phyloP scores from a whole-genome alignment of 2,888 invertebrate species.

The Sipha maydis region DNA sequence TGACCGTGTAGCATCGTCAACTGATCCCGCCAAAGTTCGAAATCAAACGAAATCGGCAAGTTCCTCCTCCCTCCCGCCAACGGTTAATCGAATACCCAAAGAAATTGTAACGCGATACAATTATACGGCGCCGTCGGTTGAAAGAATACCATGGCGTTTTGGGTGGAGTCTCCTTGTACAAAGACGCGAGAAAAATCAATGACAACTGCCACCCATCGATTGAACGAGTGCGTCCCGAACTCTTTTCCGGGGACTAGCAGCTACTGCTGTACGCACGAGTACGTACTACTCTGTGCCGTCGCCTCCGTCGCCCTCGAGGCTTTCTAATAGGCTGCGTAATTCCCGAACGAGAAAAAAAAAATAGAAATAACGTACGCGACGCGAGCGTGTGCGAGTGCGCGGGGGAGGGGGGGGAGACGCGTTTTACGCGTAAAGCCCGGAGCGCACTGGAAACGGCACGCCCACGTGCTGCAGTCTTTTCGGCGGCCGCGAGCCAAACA shows the following conservation, averaged over 20 bases:
- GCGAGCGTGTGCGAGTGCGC: neutral
- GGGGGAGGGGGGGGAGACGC: neutral
- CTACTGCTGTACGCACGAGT: neutral
- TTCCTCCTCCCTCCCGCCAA: too few relatives aligned
- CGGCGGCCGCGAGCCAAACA: slow-evolving; percentile 46
- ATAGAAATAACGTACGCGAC: neutral
- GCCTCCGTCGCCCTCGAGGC: neutral
- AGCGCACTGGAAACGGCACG: neutral
- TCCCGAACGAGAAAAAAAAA: neutral
- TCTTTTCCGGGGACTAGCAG: neutral
- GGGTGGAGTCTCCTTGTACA: neutral
- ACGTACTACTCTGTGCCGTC: too few relatives aligned
- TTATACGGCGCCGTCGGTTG: too few relatives aligned
- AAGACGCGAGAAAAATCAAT: neutral
- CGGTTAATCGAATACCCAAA: too few relatives aligned
- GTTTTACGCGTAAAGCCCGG: neutral
- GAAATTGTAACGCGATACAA: too few relatives aligned
- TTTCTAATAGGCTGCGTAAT: slow-evolving; percentile 13
- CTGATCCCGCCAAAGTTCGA: neutral
- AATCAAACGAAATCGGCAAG: neutral
- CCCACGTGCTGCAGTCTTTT: slow-evolving; percentile 29
- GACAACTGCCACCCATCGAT: neutral
- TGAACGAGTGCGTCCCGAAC: neutral
- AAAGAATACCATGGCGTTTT: neutral
- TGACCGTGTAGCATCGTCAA: too few relatives aligned